These are phyloP conservation scores for Dinoponera quadriceps DNA, from an alignment of 1,140 invertebrate genomes.

Conservation along the genomic window DNA sequence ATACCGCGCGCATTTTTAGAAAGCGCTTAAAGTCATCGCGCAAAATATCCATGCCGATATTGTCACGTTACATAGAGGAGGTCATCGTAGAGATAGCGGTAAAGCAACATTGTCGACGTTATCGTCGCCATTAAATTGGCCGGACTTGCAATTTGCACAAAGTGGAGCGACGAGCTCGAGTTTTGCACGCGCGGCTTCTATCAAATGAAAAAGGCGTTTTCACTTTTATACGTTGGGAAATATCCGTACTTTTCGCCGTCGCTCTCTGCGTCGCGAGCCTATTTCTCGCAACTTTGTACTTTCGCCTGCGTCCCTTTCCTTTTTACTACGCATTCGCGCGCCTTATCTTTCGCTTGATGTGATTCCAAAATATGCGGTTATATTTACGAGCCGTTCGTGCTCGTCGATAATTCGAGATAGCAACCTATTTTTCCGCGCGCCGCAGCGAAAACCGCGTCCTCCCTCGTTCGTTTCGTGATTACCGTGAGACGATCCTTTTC, in stretches of 20 bases:
- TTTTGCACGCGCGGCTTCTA: conserved; percentile 27
- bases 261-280: background rate
- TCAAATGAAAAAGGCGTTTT: conserved; percentile 11
- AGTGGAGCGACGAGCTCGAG: conserved; percentile 35
- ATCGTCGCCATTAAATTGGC: conserved; percentile 45
- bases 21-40: conserved; percentile 52
- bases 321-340: too few species aligned
- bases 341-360: too few species aligned
- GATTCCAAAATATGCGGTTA: too few species aligned
- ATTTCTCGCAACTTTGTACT: background rate
- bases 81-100: conserved; percentile 52
- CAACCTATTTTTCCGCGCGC: too few species aligned
- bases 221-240: background rate
- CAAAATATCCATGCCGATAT: conserved; percentile 38
- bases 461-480: too few species aligned
- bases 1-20: conserved; percentile 29
- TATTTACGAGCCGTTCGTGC: too few species aligned
- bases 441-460: too few species aligned
- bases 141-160: conserved; percentile 40
- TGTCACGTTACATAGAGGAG: conserved; percentile 38
- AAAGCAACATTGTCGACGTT: conserved; percentile 54
- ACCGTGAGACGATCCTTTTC: too few species aligned
- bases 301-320: too few species aligned
- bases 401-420: too few species aligned
- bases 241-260: background rate